These are phyloP conservation scores for Oikopleura vanhoeffeni DNA, from an alignment of 23 tunicate genomes.

Conservation along the genomic window DNA sequence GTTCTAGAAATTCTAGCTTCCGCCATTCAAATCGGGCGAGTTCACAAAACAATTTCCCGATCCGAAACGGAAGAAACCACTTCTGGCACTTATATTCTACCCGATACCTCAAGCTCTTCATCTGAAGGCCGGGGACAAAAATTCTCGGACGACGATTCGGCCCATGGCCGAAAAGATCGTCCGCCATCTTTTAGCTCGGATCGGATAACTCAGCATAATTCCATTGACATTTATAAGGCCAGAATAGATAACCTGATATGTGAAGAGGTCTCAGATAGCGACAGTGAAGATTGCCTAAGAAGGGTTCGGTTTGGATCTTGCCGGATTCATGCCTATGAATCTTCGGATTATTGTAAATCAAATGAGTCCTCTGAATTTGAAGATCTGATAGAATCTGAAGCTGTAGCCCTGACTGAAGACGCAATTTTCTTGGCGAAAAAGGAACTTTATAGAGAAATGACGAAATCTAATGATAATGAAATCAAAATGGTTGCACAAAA, in stretches of 20 bases:
- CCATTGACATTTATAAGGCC: background rate
- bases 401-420: slow-evolving; percentile 4
- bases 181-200: background rate
- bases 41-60: background rate
- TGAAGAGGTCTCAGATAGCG: background rate
- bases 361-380: background rate
- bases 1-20: background rate
- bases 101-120: background rate
- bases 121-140: background rate
- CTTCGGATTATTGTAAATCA: background rate
- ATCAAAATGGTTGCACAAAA: background rate
- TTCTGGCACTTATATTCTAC: background rate
- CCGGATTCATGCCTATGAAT: background rate
- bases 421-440: background rate
- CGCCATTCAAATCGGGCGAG: background rate
- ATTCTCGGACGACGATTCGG: background rate
- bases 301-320: background rate
- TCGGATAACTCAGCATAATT: background rate
- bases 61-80: background rate
- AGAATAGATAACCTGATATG: too few relatives aligned
- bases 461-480: background rate
- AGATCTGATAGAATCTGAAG: slow-evolving; percentile 7
- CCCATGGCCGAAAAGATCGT: background rate
- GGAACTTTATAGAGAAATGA: background rate
- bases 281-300: background rate